These are phyloP conservation scores for Hippocampus comes DNA, from an alignment of 2,113 vertebrate genomes.

Conservation along the genomic window DNA sequence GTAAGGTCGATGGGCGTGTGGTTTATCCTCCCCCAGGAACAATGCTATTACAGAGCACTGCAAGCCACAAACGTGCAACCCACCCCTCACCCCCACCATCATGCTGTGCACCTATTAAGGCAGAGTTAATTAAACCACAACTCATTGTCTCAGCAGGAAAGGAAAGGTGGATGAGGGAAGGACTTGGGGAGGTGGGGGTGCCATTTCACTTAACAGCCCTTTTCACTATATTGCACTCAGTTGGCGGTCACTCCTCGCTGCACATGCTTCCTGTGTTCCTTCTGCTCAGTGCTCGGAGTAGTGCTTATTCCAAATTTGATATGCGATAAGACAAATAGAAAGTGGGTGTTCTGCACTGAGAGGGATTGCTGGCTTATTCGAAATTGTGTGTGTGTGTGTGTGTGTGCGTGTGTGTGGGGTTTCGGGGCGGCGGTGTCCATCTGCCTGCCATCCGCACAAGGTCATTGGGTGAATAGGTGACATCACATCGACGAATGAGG, in stretches of 20 bases:
- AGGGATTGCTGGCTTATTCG: neutral
- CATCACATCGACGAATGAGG: slow-evolving; percentile 34
- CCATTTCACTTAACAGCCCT: slow-evolving; percentile 57
- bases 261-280: slow-evolving; percentile 20
- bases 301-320: neutral
- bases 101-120: slow-evolving; percentile 67
- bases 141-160: slow-evolving; percentile 59
- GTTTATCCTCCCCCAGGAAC: slow-evolving; percentile 54
- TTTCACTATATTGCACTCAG: slow-evolving; percentile 40
- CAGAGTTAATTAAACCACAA: slow-evolving; percentile 73
- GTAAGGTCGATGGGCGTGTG: slow-evolving; percentile 17
- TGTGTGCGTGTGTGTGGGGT: neutral
- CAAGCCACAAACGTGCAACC: slow-evolving; percentile 43
- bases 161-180: slow-evolving; percentile 4
- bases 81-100: slow-evolving; percentile 6
- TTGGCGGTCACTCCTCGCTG: slow-evolving; percentile 30
- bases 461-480: slow-evolving; percentile 43
- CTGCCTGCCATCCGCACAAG: slow-evolving; percentile 57
- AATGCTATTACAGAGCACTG: slow-evolving; percentile 33
- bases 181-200: neutral
- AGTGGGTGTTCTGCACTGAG: neutral
- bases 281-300: slow-evolving; percentile 1
- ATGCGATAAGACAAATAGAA: neutral
- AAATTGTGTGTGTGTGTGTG: neutral
- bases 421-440: slow-evolving; percentile 37